A percentile compares a stretch with the other conserved stretches of the same genome.
phyloP scores from a whole-genome alignment of 2,888 invertebrate species.

The Heliconius erato region DNA sequence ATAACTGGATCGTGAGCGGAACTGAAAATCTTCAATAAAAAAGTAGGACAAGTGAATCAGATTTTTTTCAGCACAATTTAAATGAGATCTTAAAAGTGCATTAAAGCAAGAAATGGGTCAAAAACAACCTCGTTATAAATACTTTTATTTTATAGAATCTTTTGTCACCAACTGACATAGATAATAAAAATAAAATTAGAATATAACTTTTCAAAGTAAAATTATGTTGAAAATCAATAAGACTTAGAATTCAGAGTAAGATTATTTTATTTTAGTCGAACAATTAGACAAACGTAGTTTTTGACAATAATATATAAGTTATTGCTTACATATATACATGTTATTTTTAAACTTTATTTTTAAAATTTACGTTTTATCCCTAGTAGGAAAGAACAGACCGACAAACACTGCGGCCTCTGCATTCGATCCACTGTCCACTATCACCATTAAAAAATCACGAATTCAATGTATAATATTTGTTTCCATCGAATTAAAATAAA shows the following conservation, averaged over 20 bases:
- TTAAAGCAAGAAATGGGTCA: slow-evolving; percentile 24
- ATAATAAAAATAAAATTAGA: too few species aligned
- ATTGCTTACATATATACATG: too few species aligned
- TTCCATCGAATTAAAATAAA: too few species aligned
- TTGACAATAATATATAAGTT: neutral
- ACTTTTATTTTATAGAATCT: neutral
- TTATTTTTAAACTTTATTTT: too few species aligned
- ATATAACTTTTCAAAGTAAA: neutral
- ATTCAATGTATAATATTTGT: too few species aligned
- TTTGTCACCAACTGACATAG: neutral
- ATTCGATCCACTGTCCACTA: too few species aligned
- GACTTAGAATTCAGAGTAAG: neutral
- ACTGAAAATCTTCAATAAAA: slow-evolving; percentile 8
- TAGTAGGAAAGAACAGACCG: too few species aligned
- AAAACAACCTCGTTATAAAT: slow-evolving; percentile 17
- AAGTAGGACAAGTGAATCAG: slow-evolving; percentile 17
- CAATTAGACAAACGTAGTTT: neutral
- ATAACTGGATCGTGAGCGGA: neutral
- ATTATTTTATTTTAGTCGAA: neutral
- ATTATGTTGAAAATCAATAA: neutral
- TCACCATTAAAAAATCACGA: too few species aligned
- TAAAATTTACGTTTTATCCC: neutral
- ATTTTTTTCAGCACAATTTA: slow-evolving; percentile 16
- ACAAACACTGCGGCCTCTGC: too few species aligned
- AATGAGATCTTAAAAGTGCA: slow-evolving; percentile 23